Evolutionary conservation across 2,797 vertebrate genomes (phyloP).

Genomic region (Sylvia borin): DNA sequence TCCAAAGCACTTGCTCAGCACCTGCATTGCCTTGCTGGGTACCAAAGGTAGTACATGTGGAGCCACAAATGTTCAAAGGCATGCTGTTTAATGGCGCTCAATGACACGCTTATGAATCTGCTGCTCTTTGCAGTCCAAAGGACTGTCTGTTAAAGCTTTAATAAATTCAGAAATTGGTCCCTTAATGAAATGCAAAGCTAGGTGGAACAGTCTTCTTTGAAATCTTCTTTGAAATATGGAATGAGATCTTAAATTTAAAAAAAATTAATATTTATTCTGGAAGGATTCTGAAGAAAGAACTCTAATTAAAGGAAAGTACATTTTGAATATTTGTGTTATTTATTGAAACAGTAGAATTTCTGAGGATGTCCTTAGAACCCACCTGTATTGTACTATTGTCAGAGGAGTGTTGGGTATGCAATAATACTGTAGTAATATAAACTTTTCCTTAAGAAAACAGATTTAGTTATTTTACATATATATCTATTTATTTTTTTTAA

Average conservation of each 20-base stretch:
- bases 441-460: not conserved
- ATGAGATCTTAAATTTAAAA: not conserved
- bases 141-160: not conserved
- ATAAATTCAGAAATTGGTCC: not conserved
- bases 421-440: not conserved
- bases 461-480: not conserved
- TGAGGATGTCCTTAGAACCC: not conserved
- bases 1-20: not conserved
- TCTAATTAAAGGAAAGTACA: not conserved
- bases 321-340: not conserved
- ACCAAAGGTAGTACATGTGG: rapidly evolving
- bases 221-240: not conserved
- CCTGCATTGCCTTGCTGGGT: not conserved
- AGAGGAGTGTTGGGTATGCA: not conserved
- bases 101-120: not conserved
- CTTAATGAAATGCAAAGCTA: not conserved
- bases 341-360: not conserved
- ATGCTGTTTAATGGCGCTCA: not conserved
- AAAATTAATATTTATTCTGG: not conserved
- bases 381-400: not conserved
- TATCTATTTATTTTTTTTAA: not conserved
- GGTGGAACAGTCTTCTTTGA: not conserved
- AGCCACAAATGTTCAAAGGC: not conserved
- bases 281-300: not conserved
- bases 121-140: not conserved